A percentile compares a stretch with the other conserved stretches of the same genome.
These are phyloP conservation scores for Steatornis caripensis DNA, from an alignment of 2,113 vertebrate species.

Conservation along the genomic window DNA sequence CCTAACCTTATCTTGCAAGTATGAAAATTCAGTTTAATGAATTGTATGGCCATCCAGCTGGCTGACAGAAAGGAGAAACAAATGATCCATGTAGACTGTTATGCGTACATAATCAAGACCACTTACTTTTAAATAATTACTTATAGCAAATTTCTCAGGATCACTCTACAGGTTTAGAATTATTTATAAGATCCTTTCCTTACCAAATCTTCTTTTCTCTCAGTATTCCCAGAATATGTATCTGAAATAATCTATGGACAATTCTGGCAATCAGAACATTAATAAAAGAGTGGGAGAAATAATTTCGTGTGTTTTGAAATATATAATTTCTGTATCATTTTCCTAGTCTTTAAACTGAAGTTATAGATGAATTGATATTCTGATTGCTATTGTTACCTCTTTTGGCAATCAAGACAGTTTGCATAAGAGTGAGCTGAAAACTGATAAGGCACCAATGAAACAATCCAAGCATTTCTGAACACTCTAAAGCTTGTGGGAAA, in stretches of 20 bases:
- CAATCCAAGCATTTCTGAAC: neutral
- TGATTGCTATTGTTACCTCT: neutral
- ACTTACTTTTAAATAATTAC: neutral
- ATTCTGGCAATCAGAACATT: neutral
- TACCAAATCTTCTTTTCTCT: neutral
- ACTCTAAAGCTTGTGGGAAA: neutral
- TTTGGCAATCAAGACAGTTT: neutral
- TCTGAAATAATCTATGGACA: neutral
- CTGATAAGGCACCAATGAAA: neutral
- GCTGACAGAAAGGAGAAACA: neutral
- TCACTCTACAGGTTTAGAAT: neutral
- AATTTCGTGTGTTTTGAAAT: neutral
- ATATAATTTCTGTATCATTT: neutral
- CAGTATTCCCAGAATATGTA: neutral
- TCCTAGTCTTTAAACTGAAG: neutral
- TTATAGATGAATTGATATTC: neutral
- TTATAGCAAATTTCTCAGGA: neutral
- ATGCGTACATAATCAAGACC: neutral
- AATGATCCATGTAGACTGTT: neutral
- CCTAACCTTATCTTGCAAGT: neutral
- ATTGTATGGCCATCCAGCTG: neutral
- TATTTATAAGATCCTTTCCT: neutral
- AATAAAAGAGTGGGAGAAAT: neutral
- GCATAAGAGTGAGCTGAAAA: neutral
- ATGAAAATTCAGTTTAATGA: neutral